These are phyloP conservation scores for Alosa alosa DNA, from an alignment of 2,113 vertebrate genomes.

Conservation along the genomic window DNA sequence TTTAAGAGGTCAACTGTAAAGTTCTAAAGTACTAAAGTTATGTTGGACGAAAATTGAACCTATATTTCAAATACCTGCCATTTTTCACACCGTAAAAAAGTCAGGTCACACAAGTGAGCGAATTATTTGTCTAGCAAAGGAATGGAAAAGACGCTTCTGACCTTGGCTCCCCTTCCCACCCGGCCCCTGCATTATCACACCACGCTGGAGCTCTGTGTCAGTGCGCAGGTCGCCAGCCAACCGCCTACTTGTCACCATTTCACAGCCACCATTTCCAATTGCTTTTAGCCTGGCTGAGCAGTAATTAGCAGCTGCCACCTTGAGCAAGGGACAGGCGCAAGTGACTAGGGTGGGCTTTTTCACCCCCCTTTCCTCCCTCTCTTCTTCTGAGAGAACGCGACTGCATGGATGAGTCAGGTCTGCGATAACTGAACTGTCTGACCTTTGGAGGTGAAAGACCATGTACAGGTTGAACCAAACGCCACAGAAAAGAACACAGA, in stretches of 20 bases:
- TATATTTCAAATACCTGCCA: no score
- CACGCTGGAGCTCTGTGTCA: neutral
- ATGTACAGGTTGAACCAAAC: neutral
- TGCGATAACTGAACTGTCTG: neutral
- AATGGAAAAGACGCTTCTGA: neutral
- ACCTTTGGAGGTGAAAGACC: neutral
- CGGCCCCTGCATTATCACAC: neutral
- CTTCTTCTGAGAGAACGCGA: neutral
- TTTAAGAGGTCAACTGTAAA: no score
- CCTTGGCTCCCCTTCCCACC: neutral
- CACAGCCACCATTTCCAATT: slow-evolving; percentile 43
- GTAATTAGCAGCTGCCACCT: slow-evolving; percentile 37
- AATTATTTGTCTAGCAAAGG: no score
- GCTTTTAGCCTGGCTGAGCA: slow-evolving; percentile 38
- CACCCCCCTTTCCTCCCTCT: neutral
- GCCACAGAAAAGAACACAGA: neutral
- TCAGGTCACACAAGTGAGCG: neutral
- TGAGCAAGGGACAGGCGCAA: slow-evolving; percentile 10
- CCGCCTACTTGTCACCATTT: slow-evolving; percentile 28
- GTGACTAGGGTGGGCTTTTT: neutral
- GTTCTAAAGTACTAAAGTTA: no score
- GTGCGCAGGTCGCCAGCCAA: slow-evolving; percentile 21
- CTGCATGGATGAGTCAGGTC: neutral
- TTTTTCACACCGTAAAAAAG: neutral
- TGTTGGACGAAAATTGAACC: no score